phyloP scores from a whole-genome alignment of 2,888 invertebrate genomes.

The Cerastis leucographa region DNA sequence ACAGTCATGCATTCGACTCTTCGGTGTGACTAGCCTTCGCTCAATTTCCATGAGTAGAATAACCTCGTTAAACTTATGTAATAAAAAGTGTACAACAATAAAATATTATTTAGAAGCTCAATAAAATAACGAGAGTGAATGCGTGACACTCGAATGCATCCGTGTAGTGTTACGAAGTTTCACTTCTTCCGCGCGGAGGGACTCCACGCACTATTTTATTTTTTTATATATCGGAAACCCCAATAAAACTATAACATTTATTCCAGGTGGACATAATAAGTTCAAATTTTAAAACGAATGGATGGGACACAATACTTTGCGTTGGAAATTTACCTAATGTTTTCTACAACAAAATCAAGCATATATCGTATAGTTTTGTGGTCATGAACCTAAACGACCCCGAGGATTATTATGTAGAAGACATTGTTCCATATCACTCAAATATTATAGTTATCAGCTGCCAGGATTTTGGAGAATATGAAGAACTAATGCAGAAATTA shows the following conservation, averaged over 20 bases:
- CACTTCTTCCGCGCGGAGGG: too few species aligned
- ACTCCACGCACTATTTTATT: too few species aligned
- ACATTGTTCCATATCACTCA: slow-evolving; percentile 75
- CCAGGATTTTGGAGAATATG: slow-evolving; percentile 73
- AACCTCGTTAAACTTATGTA: too few species aligned
- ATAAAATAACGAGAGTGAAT: too few species aligned
- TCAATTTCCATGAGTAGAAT: too few species aligned
- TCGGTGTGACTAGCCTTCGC: too few species aligned
- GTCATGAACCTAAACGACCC: slow-evolving; percentile 68
- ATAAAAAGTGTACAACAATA: too few species aligned
- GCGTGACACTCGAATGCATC: too few species aligned
- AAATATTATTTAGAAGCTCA: too few species aligned
- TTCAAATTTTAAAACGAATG: slow-evolving; percentile 76
- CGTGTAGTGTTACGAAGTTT: too few species aligned
- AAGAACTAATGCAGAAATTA: slow-evolving; percentile 75
- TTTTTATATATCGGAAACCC: not conserved
- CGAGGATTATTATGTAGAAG: slow-evolving; percentile 74
- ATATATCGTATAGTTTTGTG: slow-evolving; percentile 71
- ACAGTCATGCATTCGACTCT: too few species aligned
- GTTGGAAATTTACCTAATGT: slow-evolving; percentile 78
- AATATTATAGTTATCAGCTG: slow-evolving; percentile 77
- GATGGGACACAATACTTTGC: slow-evolving; percentile 79
- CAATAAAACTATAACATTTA: slow-evolving; percentile 1
- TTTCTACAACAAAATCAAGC: slow-evolving; percentile 73
- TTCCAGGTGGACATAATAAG: slow-evolving; percentile 78